Base-by-base conservation (phyloP, 2,113 vertebrate species). In the Rana temporaria region DNA sequence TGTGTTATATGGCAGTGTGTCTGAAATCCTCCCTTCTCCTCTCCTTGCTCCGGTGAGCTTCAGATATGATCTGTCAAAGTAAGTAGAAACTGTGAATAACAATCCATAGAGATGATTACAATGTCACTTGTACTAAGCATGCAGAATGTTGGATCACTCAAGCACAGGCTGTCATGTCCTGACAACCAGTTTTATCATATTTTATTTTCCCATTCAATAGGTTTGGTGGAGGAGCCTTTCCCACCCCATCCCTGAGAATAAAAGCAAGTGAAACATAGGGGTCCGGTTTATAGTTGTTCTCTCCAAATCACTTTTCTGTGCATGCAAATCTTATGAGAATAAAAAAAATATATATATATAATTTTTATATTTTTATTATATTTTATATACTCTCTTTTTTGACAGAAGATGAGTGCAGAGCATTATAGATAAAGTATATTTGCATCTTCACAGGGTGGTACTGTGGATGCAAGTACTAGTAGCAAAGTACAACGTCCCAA, bases 41-140 rank as follows among this genome's bases (percentile, higher is more conserved):
- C 63, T 78, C 12, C 76, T 60, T 76, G 81, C 81, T 68, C 55
- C 59, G 64, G 32, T 83, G 72, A 76, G 17, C 62, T 82, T 82
- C 52, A 75, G 71, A 82, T 75, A 66, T 20, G 42, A 82, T 68
- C 81, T 76, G 81, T 83, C 81, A 83, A 67, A 83, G 63, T 66
- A 83, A 67, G 72, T 42, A 75, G 62, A 20, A 83, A 83, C 71
- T 75, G 81, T 76, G 72, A 83, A 76, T 83, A 83, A 83, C 63
- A 75, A 83, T 83, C 73, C 71, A 83, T 83, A 52, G 62, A 83
- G 81, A 83, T 83, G 81, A 83, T 83, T 76, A 83, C 71, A 83
- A 82, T 82, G 80, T 82, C 71, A 75, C 80, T 74, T 66, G 80
- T 74, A 65, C 80, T 82, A 74, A 82, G 52, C 71, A 55, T 62